Evolutionary conservation across 2,888 invertebrate species (phyloP).

Genomic region (Leucania comma): DNA sequence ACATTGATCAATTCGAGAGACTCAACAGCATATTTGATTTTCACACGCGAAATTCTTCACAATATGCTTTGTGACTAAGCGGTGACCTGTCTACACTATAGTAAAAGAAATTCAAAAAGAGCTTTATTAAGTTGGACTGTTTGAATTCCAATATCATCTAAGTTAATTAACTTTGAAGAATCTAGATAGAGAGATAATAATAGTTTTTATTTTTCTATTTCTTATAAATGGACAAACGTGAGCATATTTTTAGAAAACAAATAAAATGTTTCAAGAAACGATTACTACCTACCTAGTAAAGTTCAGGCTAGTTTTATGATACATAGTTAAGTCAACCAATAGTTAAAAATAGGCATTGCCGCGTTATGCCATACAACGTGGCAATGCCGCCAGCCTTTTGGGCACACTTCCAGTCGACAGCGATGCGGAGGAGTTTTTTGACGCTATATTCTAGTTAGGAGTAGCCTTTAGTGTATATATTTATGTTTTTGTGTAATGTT

Average conservation of each 20-base stretch:
- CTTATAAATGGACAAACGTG: background rate
- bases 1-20: slow-evolving; percentile 65
- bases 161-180: slow-evolving; percentile 1
- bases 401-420: no score
- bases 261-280: background rate
- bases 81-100: slow-evolving; percentile 25
- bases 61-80: slow-evolving; percentile 36
- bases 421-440: no score
- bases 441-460: no score
- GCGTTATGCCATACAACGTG: no score
- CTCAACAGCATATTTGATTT: slow-evolving; percentile 67
- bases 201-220: background rate
- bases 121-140: background rate
- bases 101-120: slow-evolving; percentile 7
- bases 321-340: no score
- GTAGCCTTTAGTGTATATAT: no score
- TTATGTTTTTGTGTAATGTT: no score
- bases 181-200: background rate
- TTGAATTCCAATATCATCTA: background rate
- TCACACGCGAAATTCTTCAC: slow-evolving; percentile 66
- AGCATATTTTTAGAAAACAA: background rate
- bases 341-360: no score
- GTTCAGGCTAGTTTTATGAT: background rate
- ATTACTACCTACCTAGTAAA: background rate
- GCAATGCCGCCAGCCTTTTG: no score